phyloP scores from a whole-genome alignment of 2,888 invertebrate species.

The Artemia sinica region DNA sequence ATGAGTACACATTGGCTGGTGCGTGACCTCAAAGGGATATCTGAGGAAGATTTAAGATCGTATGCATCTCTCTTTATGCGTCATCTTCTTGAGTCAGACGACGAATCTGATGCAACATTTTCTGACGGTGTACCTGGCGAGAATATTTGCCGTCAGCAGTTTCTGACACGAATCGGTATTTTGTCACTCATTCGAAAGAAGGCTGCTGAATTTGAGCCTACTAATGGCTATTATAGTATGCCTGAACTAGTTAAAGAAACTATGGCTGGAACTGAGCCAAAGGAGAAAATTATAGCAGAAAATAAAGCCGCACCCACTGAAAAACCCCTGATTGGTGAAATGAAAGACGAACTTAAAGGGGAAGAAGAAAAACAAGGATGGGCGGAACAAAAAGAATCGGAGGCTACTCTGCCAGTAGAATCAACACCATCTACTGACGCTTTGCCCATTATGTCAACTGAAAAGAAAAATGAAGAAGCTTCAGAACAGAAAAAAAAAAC shows the following conservation, averaged over 20 bases:
- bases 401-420: conserved; percentile 27
- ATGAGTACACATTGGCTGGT: conserved; percentile 96
- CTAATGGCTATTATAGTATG: conserved; percentile 95
- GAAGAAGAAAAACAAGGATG: conserved; percentile 54
- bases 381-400: conserved; percentile 35
- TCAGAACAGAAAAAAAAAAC: too few species aligned
- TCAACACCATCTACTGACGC: too few species aligned
- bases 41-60: conserved; percentile 94
- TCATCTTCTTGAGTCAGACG: conserved; percentile 97
- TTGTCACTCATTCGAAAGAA: conserved; percentile 98
- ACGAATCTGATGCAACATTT: conserved; percentile 90
- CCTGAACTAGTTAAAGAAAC: conserved; percentile 71
- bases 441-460: too few species aligned
- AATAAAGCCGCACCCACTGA: conserved; percentile 39
- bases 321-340: neutral
- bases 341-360: conserved; percentile 30
- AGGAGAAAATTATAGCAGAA: conserved; percentile 17
- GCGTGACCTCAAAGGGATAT: conserved; percentile 86
- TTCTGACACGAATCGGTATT: conserved; percentile 89
- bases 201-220: conserved; percentile 90
- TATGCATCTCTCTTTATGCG: conserved; percentile 98
- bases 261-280: conserved; percentile 45
- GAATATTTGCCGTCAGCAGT: conserved; percentile 88
- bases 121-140: conserved; percentile 97
- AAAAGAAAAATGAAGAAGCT: too few species aligned